Percentiles rank a stretch among this genome's conserved stretches.
phyloP scores from a whole-genome alignment of 35 echinoderm and acorn worm species.

The Eucidaris tribuloides region DNA sequence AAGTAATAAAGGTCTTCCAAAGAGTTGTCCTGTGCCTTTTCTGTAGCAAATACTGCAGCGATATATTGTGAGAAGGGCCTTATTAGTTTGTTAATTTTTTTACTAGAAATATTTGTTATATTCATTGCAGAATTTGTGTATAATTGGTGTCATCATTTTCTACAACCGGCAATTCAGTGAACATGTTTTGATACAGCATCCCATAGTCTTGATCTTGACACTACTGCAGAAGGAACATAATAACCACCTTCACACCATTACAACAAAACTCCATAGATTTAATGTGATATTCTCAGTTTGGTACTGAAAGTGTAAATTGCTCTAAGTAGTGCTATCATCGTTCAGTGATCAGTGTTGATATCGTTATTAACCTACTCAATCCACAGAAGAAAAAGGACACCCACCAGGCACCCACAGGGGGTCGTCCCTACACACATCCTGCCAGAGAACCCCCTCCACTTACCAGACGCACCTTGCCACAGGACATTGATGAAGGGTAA shows the following conservation, averaged over 20 bases:
- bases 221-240: too few species aligned
- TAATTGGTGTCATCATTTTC: too few species aligned
- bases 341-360: background rate
- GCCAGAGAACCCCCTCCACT: slow-evolving; percentile 57
- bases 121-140: too few species aligned
- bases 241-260: background rate
- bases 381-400: slow-evolving; percentile 50
- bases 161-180: too few species aligned
- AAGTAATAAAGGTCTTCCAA: too few species aligned
- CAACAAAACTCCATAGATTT: background rate
- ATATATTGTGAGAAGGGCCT: too few species aligned
- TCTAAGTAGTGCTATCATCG: background rate
- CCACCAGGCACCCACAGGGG: slow-evolving; percentile 63
- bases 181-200: too few species aligned
- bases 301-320: background rate
- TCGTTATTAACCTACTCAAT: background rate
- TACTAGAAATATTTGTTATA: too few species aligned
- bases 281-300: background rate
- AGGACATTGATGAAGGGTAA: slow-evolving; percentile 76
- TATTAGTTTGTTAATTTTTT: too few species aligned
- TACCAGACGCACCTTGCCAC: slow-evolving; percentile 52
- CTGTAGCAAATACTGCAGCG: too few species aligned
- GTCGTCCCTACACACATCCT: slow-evolving; percentile 77
- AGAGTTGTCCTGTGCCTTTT: too few species aligned
- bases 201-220: too few species aligned